phyloP scores from a whole-genome alignment of 2,888 invertebrate genomes.

The Liodrosophila aerea region DNA sequence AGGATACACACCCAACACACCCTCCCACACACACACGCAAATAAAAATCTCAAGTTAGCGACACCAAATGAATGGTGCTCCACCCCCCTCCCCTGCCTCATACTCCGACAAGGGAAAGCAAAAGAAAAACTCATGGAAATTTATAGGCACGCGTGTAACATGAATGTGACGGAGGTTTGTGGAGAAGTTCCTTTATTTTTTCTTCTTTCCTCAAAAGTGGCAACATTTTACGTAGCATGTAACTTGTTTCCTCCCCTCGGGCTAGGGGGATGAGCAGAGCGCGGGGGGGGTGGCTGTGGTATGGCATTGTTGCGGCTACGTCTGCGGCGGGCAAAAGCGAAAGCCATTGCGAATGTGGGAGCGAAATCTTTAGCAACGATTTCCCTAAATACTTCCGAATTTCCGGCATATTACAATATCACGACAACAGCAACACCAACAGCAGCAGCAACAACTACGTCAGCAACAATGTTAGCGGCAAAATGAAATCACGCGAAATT shows the following conservation, averaged over 20 bases:
- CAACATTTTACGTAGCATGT: conserved; percentile 52
- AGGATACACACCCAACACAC: conserved; percentile 22
- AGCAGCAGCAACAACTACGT: conserved; percentile 39
- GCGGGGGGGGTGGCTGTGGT: not conserved
- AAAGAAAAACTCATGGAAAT: conserved; percentile 47
- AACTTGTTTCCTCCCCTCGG: conserved; percentile 22
- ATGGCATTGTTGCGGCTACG: conserved; percentile 32
- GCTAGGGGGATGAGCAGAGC: conserved; percentile 11
- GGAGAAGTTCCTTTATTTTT: too few species aligned
- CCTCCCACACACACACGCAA: conserved; percentile 22
- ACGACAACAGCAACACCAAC: conserved; percentile 39
- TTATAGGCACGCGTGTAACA: conserved; percentile 65
- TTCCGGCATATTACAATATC: conserved; percentile 75
- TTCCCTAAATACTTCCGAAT: conserved; percentile 78
- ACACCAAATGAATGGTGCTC: conserved; percentile 49
- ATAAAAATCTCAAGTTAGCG: conserved; percentile 63
- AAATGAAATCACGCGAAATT: conserved; percentile 74
- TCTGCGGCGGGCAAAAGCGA: conserved; percentile 16
- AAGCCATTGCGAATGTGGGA: not conserved
- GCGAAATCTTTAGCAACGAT: conserved; percentile 75
- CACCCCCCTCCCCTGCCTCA: conserved; percentile 1
- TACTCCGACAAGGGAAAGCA: not conserved
- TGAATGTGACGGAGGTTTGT: conserved; percentile 25
- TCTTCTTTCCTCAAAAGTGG: conserved; percentile 37
- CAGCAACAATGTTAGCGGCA: conserved; percentile 51